Evolutionary conservation across 2,888 invertebrate species (phyloP).

Genomic region (Macrosiphum euphorbiae): DNA sequence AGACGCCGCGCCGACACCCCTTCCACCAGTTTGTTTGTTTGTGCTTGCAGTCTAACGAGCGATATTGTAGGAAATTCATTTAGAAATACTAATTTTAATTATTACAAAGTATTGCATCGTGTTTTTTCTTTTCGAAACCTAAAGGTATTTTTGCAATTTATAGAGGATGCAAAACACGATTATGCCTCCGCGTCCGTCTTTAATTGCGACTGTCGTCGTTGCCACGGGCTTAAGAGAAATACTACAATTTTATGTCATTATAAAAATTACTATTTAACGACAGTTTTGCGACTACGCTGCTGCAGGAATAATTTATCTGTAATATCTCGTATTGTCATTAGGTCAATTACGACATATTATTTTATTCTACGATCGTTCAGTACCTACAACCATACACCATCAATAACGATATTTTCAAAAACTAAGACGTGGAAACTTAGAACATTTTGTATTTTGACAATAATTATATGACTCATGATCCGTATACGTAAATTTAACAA

Average conservation of each 20-base stretch:
- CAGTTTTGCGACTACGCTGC: neutral
- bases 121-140: neutral
- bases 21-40: constrained; percentile 42
- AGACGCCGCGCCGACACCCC: constrained; percentile 50
- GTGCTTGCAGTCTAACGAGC: neutral
- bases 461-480: neutral
- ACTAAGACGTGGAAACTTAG: neutral
- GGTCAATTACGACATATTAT: neutral
- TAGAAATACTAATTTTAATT: neutral
- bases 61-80: constrained; percentile 26
- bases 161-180: neutral
- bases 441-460: neutral
- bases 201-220: neutral
- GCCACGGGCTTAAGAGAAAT: neutral
- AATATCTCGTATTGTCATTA: neutral
- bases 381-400: neutral
- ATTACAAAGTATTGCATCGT: neutral
- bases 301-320: neutral
- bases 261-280: neutral
- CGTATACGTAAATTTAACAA: no score
- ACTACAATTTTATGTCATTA: neutral
- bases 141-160: neutral
- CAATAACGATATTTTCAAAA: neutral
- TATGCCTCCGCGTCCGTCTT: neutral
- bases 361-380: neutral